Evolutionary conservation across 2,888 invertebrate genomes (phyloP).

Genomic region (Lottia gigantea): DNA sequence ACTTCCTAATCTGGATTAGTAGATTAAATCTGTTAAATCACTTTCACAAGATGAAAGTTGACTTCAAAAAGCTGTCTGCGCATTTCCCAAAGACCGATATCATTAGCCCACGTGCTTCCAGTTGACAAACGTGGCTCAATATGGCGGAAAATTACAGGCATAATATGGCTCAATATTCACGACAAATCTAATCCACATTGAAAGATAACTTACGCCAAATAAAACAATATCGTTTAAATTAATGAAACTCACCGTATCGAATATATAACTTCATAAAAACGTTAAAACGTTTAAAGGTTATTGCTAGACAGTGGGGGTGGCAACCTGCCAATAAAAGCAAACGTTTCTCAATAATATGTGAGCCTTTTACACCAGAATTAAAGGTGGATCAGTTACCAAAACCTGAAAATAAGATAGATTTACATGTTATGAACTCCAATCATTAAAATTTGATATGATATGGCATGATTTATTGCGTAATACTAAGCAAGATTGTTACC

Average conservation of each 20-base stretch:
- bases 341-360: neutral
- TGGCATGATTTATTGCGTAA: no score
- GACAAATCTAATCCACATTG: neutral
- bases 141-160: constrained; percentile 12
- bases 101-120: constrained; percentile 1
- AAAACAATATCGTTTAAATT: neutral
- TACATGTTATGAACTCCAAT: no score
- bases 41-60: neutral
- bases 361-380: no score
- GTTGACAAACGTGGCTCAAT: constrained; percentile 21
- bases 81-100: neutral
- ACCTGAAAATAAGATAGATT: neutral
- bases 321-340: neutral
- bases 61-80: neutral
- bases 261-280: constrained; percentile 63
- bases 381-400: neutral
- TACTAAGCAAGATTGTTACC: no score
- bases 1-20: no score
- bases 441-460: no score
- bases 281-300: constrained; percentile 31
- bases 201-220: neutral
- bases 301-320: neutral
- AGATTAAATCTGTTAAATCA: no score
- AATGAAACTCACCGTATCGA: constrained; percentile 50
- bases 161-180: neutral